Percentiles rank a stretch among this genome's conserved stretches.
Conservation (phyloP, 2,113 vertebrate species). For the Albula goreensis region DNA sequence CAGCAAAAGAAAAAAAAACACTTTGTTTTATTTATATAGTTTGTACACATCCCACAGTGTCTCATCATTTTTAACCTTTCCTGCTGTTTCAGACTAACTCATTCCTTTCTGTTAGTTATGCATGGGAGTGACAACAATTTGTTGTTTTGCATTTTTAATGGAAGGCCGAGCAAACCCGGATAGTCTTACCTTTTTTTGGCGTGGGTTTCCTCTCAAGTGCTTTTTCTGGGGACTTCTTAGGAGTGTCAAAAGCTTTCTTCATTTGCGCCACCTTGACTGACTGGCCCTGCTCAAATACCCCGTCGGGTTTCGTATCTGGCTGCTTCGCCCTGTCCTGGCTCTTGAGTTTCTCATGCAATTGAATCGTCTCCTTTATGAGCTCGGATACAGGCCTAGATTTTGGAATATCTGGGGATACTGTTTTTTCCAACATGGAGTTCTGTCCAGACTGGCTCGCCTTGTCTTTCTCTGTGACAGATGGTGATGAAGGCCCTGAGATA, state of each 20-base stretch:
- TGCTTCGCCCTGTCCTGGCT: slow-evolving; percentile 60
- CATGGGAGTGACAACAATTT: background rate
- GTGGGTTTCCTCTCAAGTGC: slow-evolving; percentile 63
- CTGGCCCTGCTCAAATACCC: slow-evolving; percentile 52
- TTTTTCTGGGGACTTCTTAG: slow-evolving; percentile 66
- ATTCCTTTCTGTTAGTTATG: background rate
- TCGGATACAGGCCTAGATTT: slow-evolving; percentile 66
- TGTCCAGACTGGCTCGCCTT: slow-evolving; percentile 26
- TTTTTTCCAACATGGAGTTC: slow-evolving; percentile 33
- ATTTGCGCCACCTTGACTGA: slow-evolving; percentile 72
- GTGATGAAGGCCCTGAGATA: background rate
- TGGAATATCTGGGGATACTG: slow-evolving; percentile 39
- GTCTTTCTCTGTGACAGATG: slow-evolving; percentile 10
- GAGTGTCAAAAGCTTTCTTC: slow-evolving; percentile 69
- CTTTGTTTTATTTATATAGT: background rate
- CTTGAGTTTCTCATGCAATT: slow-evolving; percentile 67
- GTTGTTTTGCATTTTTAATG: background rate
- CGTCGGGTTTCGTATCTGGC: slow-evolving; percentile 54
- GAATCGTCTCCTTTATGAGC: slow-evolving; percentile 69
- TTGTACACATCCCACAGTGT: background rate
- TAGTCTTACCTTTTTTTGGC: slow-evolving; percentile 67
- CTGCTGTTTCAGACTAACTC: background rate
- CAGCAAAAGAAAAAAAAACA: background rate
- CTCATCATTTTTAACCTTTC: background rate
- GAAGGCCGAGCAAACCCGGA: background rate